A percentile compares a stretch with the other conserved stretches of the same genome.
Conservation (phyloP, 2,797 vertebrate genomes). For the Sciaenops ocellatus region DNA sequence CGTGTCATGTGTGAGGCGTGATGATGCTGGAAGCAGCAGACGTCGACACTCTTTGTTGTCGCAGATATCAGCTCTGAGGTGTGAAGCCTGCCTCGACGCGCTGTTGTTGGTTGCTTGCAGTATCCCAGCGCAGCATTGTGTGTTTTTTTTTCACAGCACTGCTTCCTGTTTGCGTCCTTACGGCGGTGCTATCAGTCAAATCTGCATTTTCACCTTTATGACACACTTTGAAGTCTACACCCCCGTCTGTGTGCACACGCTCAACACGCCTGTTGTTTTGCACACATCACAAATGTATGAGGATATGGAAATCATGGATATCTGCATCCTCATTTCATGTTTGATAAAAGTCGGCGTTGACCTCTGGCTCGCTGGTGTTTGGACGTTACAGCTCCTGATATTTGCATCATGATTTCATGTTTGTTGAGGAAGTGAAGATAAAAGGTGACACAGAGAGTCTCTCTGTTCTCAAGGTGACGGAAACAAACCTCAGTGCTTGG, state of each 20-base stretch:
- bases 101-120: not conserved
- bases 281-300: not conserved
- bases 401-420: conserved; percentile 60
- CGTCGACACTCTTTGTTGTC: conserved; percentile 14
- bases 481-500: not conserved
- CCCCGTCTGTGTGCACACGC: conserved; percentile 13
- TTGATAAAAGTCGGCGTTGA: not conserved
- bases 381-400: conserved; percentile 1
- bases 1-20: not conserved
- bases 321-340: not conserved
- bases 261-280: conserved; percentile 42
- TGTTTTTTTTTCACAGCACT: conserved; percentile 54
- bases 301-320: not conserved
- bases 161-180: conserved; percentile 82
- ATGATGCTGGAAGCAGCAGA: too few relatives aligned
- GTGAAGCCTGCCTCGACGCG: not conserved
- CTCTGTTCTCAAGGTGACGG: conserved; percentile 10
- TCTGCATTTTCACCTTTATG: conserved; percentile 62
- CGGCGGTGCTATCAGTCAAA: conserved; percentile 64
- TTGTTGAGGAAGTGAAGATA: conserved; percentile 52
- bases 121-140: conserved; percentile 24
- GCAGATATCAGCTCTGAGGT: conserved; percentile 7
- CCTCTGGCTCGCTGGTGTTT: too few relatives aligned
- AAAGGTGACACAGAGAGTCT: not conserved
- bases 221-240: conserved; percentile 54